Base-by-base conservation (phyloP, 2,797 vertebrate species). In the Euthynnus affinis region DNA sequence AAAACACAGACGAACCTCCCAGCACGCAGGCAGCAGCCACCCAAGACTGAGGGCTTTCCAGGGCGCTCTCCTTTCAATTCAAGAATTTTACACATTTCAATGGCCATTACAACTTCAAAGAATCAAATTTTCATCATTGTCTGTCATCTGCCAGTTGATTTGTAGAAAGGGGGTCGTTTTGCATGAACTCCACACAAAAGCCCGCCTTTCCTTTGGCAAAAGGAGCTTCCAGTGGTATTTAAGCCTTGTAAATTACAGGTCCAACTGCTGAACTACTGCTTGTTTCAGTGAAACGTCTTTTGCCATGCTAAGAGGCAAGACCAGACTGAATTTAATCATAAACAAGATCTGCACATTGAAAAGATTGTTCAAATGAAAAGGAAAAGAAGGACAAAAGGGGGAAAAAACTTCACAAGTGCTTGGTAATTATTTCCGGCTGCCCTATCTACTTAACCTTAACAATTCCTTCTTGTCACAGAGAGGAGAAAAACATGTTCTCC, bases 61-160 rank as follows among this genome's bases (percentile, higher is more conserved):
- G 94, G 95, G 92, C 12, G 85, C 94, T 96, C 94, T 93, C 95
- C 94, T 97, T 98, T 98, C 97, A 98, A 95, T 96, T 90, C 93
- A 95, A 96, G 96, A 97, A 96, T 97, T 97, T 97, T 97, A 98
- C 97, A 98, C 97, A 95, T 98, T 97, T 99, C 97, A 99, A 97
- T 97, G 95, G 96, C 96, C 96, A 96, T 97, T 98, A 97, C 95
- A 96, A 98, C 97, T 98, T 99, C 97, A 98, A 98, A 98, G 97
- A 97, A 97, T 98, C 96, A 97, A 97, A 97, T 97, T 98, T 97
- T 97, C 96, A 97, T 97, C 96, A 98, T 97, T 97, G 97, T 97
- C 96, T 93, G 87, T 98, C 96, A 97, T 98, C 97, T 96, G 96
- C 95, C 91, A 81, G 93, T 95, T 96, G 96, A 97, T 97, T 96